phyloP scores from a whole-genome alignment of 2,113 vertebrate species.

The Chaetura pelagica region DNA sequence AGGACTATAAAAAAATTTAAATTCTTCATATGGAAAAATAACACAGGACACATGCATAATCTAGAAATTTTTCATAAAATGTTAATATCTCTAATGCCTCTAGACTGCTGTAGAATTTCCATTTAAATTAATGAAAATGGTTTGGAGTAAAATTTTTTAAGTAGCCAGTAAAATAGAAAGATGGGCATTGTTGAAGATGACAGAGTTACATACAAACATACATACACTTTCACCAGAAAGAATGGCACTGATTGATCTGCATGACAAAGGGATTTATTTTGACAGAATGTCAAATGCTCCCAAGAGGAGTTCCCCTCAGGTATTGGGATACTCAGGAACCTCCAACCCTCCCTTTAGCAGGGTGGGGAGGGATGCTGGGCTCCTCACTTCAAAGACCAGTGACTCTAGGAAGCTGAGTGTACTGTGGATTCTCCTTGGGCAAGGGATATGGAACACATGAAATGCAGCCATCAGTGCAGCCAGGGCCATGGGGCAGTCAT shows the following conservation, averaged over 20 bases:
- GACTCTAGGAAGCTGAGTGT: conserved; percentile 71
- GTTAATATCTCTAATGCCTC: neutral
- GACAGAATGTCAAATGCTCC: neutral
- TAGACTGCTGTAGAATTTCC: neutral
- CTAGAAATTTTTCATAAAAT: neutral
- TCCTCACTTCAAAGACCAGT: conserved; percentile 62
- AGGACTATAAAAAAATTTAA: neutral
- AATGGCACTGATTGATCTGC: neutral
- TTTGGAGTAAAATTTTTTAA: neutral
- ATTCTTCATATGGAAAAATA: neutral
- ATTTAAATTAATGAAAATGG: neutral
- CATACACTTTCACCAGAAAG: neutral
- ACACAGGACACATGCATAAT: neutral
- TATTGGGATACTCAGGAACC: neutral
- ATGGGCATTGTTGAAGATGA: neutral
- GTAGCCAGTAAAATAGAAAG: neutral
- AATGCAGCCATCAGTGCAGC: conserved; percentile 64
- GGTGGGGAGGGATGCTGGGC: neutral
- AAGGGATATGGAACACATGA: conserved; percentile 49
- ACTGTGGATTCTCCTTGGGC: conserved; percentile 57
- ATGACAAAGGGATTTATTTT: neutral
- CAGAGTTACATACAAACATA: neutral
- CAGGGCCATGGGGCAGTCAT: conserved; percentile 65
- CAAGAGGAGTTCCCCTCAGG: neutral
- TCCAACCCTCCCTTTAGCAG: neutral